A percentile compares a stretch with the other conserved stretches of the same genome.
phyloP scores from a whole-genome alignment of 2,113 vertebrate species.

The Laticauda colubrina region DNA sequence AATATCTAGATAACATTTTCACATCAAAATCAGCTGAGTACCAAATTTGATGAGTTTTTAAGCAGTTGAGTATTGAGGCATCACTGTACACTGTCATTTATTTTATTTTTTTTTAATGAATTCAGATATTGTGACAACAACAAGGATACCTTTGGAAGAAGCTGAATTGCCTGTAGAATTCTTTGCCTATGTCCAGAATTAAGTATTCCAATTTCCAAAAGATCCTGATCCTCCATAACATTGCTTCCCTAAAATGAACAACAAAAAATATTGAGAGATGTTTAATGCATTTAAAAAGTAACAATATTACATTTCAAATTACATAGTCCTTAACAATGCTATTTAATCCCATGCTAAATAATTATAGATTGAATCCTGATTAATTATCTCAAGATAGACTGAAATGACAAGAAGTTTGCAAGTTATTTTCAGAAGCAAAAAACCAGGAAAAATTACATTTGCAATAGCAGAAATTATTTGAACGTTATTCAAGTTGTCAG shows the following conservation, averaged over 20 bases:
- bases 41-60: background rate
- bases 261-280: slow-evolving; percentile 20
- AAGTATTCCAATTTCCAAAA: slow-evolving; percentile 96
- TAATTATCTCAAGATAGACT: background rate
- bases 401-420: background rate
- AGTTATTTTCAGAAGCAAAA: background rate
- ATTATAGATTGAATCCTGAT: slow-evolving; percentile 29
- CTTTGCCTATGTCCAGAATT: slow-evolving; percentile 96
- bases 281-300: slow-evolving; percentile 38
- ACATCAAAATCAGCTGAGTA: background rate
- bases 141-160: slow-evolving; percentile 87
- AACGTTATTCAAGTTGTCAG: slow-evolving; percentile 1
- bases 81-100: background rate
- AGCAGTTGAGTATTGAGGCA: background rate
- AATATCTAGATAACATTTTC: background rate
- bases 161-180: slow-evolving; percentile 96
- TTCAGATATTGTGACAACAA: slow-evolving; percentile 9
- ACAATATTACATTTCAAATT: slow-evolving; percentile 26
- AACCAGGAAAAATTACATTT: background rate
- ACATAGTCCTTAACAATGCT: background rate
- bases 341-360: slow-evolving; percentile 21
- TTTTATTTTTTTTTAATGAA: background rate
- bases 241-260: slow-evolving; percentile 86
- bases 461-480: slow-evolving; percentile 19
- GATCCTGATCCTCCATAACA: slow-evolving; percentile 97